Percentiles rank a stretch among this genome's conserved stretches.
Conservation (phyloP, 2,888 invertebrate species). For the Venusia cambrica region DNA sequence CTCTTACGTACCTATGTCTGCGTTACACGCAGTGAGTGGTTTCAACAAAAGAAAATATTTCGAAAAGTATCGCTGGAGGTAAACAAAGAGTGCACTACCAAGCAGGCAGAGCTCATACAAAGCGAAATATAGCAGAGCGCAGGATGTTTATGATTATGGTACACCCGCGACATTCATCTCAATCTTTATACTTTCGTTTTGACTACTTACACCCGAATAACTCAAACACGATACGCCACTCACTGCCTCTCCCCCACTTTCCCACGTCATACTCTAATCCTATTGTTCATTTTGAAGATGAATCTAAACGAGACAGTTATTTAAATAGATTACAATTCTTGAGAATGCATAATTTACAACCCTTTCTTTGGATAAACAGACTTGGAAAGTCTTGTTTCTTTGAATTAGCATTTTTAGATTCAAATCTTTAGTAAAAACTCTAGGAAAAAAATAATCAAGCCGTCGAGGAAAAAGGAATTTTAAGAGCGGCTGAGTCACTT, state of each 20-base stretch:
- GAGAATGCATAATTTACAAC: conserved; percentile 43
- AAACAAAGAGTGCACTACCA: conserved; percentile 68
- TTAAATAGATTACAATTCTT: conserved; percentile 28
- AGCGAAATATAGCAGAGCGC: conserved; percentile 70
- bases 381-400: conserved; percentile 38
- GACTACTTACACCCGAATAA: conserved; percentile 47
- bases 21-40: conserved; percentile 63
- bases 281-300: conserved; percentile 16
- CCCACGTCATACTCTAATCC: conserved; percentile 5
- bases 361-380: conserved; percentile 42
- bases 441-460: conserved; percentile 16
- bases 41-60: conserved; percentile 75
- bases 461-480: conserved; percentile 6
- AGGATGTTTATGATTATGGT: conserved; percentile 75
- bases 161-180: conserved; percentile 54
- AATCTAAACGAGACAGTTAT: conserved; percentile 26
- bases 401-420: conserved; percentile 38
- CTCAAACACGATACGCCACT: conserved; percentile 23
- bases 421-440: conserved; percentile 21
- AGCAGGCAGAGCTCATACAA: conserved; percentile 67
- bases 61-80: conserved; percentile 71
- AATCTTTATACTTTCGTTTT: conserved; percentile 59
- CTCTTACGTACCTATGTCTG: conserved; percentile 37
- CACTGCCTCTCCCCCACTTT: conserved; percentile 2
- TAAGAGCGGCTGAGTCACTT: conserved; percentile 11